Evolutionary conservation across 2,797 vertebrate genomes (phyloP).

Genomic region (Gobionotothen gibberifrons): DNA sequence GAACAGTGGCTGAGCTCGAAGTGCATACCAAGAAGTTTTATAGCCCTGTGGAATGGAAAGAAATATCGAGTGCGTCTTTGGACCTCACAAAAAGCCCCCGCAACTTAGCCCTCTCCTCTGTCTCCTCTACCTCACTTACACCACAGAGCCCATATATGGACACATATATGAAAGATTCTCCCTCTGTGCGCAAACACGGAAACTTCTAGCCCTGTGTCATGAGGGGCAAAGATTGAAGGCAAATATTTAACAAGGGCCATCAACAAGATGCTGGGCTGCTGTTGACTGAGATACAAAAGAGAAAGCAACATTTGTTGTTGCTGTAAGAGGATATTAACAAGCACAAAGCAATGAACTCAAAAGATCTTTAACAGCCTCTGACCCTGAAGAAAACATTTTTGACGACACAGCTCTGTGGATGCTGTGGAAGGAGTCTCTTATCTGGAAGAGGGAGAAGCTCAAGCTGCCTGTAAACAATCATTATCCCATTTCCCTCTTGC

Average conservation of each 20-base stretch:
- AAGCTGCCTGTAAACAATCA: slow-evolving; percentile 70
- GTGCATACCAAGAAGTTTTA: slow-evolving; percentile 81
- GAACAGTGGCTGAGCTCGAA: slow-evolving; percentile 68
- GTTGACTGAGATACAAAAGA: slow-evolving; percentile 30
- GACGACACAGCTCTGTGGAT: slow-evolving; percentile 37
- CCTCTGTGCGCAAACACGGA: slow-evolving; percentile 70
- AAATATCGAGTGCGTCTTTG: slow-evolving; percentile 74
- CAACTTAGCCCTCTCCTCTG: slow-evolving; percentile 63
- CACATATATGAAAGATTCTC: slow-evolving; percentile 72
- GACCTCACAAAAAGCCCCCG: slow-evolving; percentile 77
- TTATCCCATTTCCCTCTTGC: slow-evolving; percentile 48
- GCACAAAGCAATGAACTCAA: slow-evolving; percentile 9
- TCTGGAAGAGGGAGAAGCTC: slow-evolving; percentile 64
- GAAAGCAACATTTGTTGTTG: slow-evolving; percentile 27
- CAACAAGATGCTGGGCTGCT: slow-evolving; percentile 53
- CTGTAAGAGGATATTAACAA: slow-evolving; percentile 7
- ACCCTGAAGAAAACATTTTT: slow-evolving; percentile 54
- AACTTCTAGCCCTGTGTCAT: slow-evolving; percentile 75
- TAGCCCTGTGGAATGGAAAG: slow-evolving; percentile 81
- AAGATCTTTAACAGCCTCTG: slow-evolving; percentile 46
- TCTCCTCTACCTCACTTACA: slow-evolving; percentile 64
- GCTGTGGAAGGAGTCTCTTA: slow-evolving; percentile 72
- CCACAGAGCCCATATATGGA: slow-evolving; percentile 81
- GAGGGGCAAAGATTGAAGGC: slow-evolving; percentile 63
- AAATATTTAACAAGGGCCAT: slow-evolving; percentile 75